Base-by-base conservation (phyloP, 2,888 invertebrate species). In the Beris morrisii region DNA sequence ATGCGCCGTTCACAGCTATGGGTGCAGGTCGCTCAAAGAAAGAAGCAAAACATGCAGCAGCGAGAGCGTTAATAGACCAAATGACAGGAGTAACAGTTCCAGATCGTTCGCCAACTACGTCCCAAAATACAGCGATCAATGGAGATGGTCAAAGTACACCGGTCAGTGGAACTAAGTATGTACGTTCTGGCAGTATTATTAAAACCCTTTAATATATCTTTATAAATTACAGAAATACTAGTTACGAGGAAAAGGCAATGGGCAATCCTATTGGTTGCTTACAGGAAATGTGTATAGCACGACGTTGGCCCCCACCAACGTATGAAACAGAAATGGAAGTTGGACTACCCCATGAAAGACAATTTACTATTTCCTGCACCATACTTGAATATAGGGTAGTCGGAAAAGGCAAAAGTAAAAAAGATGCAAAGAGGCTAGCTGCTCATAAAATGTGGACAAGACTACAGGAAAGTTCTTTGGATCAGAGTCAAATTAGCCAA, bases 41-140 rank as follows among this genome's bases (percentile, higher is more conserved):
- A 79, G 96, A 97, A 81, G 97, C 97, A 0, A 97, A 97, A 76
- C 97, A 97, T 80, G 90, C 93, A 9, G 97, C 97, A 22, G 97
- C 97, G 0, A 92, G 94, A 75, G 91, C 93, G 67, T 84, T 96
- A 64, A 84, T 97, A 67, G 94, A 95, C 76, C 89, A 93, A 76
- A 77, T 92, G 69, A 89, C 90, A 66, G 92, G 91, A n/a, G 87
- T 87, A 22, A 86, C 86, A 64, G 84, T 88, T 0, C 86, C 87
- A 65, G 88, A 89, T 72, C 83, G 83, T 13, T 83, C 84, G 70
- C 82, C 67, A n/a, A 64, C 15, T 79, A 76, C 79, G 74, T 75
- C 77, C 71, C 66, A 65, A 48, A 30, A 31, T 31, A 12, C n/a
- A 5, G 54, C 9, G 13, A 11, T 54, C 9, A 64, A 53, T 54